A percentile compares a stretch with the other conserved stretches of the same genome.
Evolutionary conservation across 2,797 vertebrate genomes (phyloP).

Genomic region (Pelobates cultripes): DNA sequence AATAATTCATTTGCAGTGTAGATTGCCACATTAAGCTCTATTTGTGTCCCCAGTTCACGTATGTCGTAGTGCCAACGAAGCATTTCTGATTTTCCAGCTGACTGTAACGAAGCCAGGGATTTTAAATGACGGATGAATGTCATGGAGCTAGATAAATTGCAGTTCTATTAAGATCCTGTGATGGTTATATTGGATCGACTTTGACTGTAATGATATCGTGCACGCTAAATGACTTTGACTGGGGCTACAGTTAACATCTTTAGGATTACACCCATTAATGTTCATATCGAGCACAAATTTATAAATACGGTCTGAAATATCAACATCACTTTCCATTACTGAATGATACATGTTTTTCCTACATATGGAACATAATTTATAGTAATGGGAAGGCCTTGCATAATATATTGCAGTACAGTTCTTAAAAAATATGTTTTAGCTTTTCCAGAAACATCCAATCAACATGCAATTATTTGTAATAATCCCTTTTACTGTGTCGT

Average conservation of each 20-base stretch:
- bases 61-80: not conserved
- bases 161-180: not conserved
- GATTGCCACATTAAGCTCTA: not conserved
- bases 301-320: not conserved
- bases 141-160: not conserved
- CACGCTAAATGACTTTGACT: not conserved
- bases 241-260: not conserved
- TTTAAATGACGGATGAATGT: not conserved
- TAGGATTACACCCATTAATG: not conserved
- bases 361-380: not conserved
- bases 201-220: not conserved
- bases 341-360: not conserved
- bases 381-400: not conserved
- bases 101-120: not conserved
- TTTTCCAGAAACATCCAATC: conserved; percentile 22
- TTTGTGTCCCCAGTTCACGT: not conserved
- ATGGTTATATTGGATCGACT: not conserved
- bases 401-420: not conserved
- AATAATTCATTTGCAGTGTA: not conserved
- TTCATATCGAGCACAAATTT: not conserved
- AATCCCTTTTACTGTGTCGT: conserved; percentile 10
- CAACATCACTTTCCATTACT: not conserved
- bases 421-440: conserved; percentile 9
- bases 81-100: not conserved
- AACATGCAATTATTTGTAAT: conserved; percentile 46